Conservation (phyloP, 2,888 invertebrate genomes). For the Hetaerina titia region DNA sequence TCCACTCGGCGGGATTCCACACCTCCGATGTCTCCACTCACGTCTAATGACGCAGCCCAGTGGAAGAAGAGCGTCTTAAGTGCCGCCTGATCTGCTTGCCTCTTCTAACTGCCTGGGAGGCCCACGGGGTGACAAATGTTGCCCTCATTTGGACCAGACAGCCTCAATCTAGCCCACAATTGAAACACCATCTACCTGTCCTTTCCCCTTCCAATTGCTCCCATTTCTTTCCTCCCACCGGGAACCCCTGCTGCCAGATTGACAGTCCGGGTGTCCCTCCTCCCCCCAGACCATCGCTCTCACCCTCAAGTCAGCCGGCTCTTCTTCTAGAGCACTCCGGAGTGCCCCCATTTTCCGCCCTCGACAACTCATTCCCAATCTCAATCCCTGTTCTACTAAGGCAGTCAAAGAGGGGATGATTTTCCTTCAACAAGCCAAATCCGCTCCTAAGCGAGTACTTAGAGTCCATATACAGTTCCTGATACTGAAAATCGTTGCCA, state of each 20-base stretch:
- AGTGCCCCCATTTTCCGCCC: not conserved
- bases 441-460: too few relatives aligned
- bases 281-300: not conserved
- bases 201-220: not conserved
- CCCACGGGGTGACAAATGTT: not conserved
- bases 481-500: too few relatives aligned
- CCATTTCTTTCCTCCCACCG: conserved; percentile 6
- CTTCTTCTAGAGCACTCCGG: not conserved
- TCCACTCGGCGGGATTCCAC: not conserved
- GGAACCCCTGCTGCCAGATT: not conserved
- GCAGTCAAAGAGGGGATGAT: not conserved
- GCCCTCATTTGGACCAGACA: not conserved
- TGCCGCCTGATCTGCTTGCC: not conserved
- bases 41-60: not conserved
- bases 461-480: too few relatives aligned
- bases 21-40: not conserved
- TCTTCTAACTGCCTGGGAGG: not conserved
- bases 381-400: not conserved
- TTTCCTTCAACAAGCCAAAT: too few relatives aligned
- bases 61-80: not conserved
- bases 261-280: not conserved
- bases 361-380: conserved; percentile 15
- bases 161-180: conserved; percentile 14
- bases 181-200: conserved; percentile 31
- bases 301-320: not conserved